Percentiles rank a stretch among this genome's conserved stretches.
Evolutionary conservation across 2,797 vertebrate genomes (phyloP).

Genomic region (Strix occidentalis): DNA sequence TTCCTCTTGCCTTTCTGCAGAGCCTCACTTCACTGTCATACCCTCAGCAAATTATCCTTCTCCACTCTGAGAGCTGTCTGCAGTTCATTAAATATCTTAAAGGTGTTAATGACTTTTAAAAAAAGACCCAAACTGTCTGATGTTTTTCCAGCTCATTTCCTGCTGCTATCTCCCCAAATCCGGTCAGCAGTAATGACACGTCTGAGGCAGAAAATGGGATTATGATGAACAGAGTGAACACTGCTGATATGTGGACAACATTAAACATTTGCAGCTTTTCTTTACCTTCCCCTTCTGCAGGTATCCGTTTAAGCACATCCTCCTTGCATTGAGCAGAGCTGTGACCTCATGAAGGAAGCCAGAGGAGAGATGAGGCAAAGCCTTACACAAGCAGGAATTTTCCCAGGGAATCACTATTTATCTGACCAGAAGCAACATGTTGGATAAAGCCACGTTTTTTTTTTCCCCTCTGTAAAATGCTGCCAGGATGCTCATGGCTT

Average conservation of each 20-base stretch:
- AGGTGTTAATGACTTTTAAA: constrained; percentile 48
- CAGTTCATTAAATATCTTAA: constrained; percentile 56
- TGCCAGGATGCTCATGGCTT: background rate
- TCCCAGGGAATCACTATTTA: background rate
- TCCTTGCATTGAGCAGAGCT: background rate
- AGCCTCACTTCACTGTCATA: background rate
- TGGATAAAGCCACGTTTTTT: background rate
- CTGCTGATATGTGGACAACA: constrained; percentile 48
- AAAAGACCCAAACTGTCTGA: constrained; percentile 53
- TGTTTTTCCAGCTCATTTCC: constrained; percentile 66
- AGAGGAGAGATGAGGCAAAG: background rate
- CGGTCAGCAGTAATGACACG: constrained; percentile 48
- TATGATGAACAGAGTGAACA: constrained; percentile 38
- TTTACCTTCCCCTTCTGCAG: constrained; percentile 11
- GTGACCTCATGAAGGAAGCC: background rate
- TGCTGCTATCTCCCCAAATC: constrained; percentile 40
- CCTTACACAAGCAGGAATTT: background rate
- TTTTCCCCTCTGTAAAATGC: background rate
- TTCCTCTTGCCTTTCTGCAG: background rate
- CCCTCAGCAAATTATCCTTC: background rate
- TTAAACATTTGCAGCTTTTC: constrained; percentile 46
- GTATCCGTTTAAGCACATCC: background rate
- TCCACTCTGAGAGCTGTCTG: background rate
- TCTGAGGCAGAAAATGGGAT: constrained; percentile 62
- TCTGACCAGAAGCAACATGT: background rate